These are phyloP conservation scores for Cirrhinus mrigala DNA, from an alignment of 2,797 vertebrate genomes.

Conservation along the genomic window DNA sequence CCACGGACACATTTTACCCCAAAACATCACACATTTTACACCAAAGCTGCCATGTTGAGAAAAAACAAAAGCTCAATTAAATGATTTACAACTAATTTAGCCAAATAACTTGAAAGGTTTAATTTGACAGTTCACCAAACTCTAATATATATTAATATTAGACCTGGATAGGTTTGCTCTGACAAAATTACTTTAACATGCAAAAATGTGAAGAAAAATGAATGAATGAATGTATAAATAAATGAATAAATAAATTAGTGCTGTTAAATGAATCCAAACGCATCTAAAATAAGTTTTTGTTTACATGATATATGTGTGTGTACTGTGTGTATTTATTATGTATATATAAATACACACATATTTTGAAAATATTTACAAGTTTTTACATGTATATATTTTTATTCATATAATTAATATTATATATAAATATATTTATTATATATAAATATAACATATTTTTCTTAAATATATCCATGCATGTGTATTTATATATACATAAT, in stretches of 20 bases:
- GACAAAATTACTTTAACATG: background rate
- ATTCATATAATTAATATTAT: no score
- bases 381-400: no score
- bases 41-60: background rate
- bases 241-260: background rate
- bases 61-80: background rate
- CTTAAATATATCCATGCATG: no score
- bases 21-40: background rate
- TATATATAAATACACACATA: no score
- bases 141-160: background rate
- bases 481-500: no score
- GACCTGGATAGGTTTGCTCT: background rate
- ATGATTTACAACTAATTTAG: background rate
- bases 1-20: background rate
- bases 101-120: background rate
- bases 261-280: no score
- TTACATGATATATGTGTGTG: no score
- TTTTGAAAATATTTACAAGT: no score
- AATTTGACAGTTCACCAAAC: background rate
- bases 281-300: no score
- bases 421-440: no score
- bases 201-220: background rate
- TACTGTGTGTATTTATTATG: no score
- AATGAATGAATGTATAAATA: background rate
- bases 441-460: no score